These are phyloP conservation scores for Tuberolachnus salignus DNA, from an alignment of 2,888 invertebrate genomes.

Conservation along the genomic window DNA sequence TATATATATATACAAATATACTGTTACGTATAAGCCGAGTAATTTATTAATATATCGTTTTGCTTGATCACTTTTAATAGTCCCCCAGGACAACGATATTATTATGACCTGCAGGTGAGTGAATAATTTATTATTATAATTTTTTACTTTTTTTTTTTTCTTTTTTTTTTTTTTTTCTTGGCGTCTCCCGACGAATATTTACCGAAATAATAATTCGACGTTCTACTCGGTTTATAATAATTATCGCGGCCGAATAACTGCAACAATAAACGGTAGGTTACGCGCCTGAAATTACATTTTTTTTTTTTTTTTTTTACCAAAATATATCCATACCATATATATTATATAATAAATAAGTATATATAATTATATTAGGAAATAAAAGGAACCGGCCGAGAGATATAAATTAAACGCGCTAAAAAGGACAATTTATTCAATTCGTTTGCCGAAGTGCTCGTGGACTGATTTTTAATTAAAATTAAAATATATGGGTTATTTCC, in stretches of 20 bases:
- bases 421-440: conserved; percentile 20
- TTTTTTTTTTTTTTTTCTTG: not conserved
- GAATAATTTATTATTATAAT: conserved; percentile 18
- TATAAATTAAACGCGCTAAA: conserved; percentile 28
- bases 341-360: too few relatives aligned
- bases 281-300: conserved; percentile 7
- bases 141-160: not conserved
- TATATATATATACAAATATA: too few relatives aligned
- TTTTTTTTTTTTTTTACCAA: not conserved
- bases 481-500: conserved; percentile 13
- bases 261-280: not conserved
- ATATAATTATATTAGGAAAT: too few relatives aligned
- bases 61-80: conserved; percentile 10
- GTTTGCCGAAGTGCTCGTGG: conserved; percentile 17
- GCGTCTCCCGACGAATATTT: not conserved
- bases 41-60: conserved; percentile 28
- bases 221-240: not conserved
- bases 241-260: not conserved
- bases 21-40: not conserved
- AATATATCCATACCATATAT: conserved; percentile 18
- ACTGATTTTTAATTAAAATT: conserved; percentile 44
- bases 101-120: conserved; percentile 7
- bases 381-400: conserved; percentile 1
- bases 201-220: not conserved
- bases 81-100: conserved; percentile 34